Base-by-base conservation (phyloP, 2,113 vertebrate species). In the Entelurus aequoreus region DNA sequence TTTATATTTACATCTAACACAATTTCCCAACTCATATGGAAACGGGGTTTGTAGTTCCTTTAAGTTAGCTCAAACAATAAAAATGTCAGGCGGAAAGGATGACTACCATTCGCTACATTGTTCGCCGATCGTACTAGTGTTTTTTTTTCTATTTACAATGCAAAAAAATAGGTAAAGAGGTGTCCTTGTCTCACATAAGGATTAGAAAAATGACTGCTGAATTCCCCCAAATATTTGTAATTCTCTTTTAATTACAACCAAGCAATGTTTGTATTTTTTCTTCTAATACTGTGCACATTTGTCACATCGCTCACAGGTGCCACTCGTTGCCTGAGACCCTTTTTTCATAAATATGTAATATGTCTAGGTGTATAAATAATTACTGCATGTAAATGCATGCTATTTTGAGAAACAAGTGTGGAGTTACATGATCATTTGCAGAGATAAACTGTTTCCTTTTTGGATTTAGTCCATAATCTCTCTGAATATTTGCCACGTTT, bases 391-490 rank as follows among this genome's bases (percentile, higher is more conserved):
- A 69, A 82, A 82, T 64, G 69, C 56, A 35, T 69, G 59, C 79
- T 77, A 81, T 84, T 80, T 79, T 68, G 44, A 49, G 72, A 48
- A 56, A 60, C 63, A 28, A 65, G 13, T 7, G 55, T 63, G 62
- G 68, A 76, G 60, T 78, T 70, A 57, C 69, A 71, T 63, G 83
- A 88, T 81, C n/a, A 78, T 72, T 75, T 75, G 53, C 46, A 42
- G 57, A 76, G 81, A 87, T 84, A 82, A 84, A 84, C 71, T 78
- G 85, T 87, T 84, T 87, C 80, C 63, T 82, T 82, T 78, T 71
- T 67, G 68, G 72, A 78, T 81, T 78, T 21, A n/a, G 66, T 67
- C 28, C 52, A 47, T 78, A 84, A 87, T 85, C 84, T 82, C 57
- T 21, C 69, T 71, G 75, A 80, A 76, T 35, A 48, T 70, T 76